These are phyloP conservation scores for Syritta pipiens DNA, from an alignment of 2,888 invertebrate species.

Conservation along the genomic window DNA sequence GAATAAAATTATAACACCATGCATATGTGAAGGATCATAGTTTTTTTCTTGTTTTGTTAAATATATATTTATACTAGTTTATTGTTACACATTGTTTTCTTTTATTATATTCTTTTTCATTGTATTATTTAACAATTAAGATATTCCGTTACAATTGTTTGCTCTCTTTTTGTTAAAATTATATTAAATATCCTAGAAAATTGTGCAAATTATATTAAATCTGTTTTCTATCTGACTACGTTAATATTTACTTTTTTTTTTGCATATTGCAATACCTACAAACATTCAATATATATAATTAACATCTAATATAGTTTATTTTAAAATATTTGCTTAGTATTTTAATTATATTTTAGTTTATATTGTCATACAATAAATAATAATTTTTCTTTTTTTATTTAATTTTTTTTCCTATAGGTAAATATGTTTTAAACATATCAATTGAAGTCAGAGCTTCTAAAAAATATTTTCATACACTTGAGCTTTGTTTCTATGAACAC, in stretches of 20 bases:
- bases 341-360: slow-evolving; percentile 52
- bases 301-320: slow-evolving; percentile 54
- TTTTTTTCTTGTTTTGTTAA: neutral
- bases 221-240: slow-evolving; percentile 9
- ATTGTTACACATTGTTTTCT: slow-evolving; percentile 44
- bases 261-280: slow-evolving; percentile 56
- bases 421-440: slow-evolving; percentile 58
- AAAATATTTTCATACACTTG: neutral
- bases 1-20: slow-evolving; percentile 31
- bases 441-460: slow-evolving; percentile 38
- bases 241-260: slow-evolving; percentile 11
- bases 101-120: slow-evolving; percentile 13
- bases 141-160: slow-evolving; percentile 16
- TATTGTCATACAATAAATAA: slow-evolving; percentile 68
- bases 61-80: slow-evolving; percentile 17
- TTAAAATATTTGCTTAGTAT: slow-evolving; percentile 41
- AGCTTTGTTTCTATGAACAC: neutral
- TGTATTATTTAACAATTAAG: slow-evolving; percentile 27
- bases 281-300: slow-evolving; percentile 56
- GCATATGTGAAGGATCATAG: slow-evolving; percentile 26
- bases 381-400: slow-evolving; percentile 21
- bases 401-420: slow-evolving; percentile 25
- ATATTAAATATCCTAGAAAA: slow-evolving; percentile 5
- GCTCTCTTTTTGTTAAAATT: slow-evolving; percentile 16
- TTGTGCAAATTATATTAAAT: slow-evolving; percentile 45